These are phyloP conservation scores for Boloria euphrosyne DNA, from an alignment of 2,888 invertebrate species.

Conservation along the genomic window DNA sequence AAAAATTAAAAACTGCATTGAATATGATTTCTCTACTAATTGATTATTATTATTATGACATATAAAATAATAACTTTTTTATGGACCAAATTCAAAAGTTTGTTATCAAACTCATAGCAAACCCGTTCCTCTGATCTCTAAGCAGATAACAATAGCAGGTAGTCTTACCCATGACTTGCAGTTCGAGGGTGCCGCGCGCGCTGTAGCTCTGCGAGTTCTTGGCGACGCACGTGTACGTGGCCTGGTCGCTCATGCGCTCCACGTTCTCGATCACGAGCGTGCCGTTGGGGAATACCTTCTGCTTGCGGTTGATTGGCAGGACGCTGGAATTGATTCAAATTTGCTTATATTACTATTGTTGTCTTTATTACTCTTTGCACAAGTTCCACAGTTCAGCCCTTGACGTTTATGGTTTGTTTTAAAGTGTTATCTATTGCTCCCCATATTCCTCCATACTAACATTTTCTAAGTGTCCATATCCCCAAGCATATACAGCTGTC, in stretches of 20 bases:
- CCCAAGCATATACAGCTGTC: too few relatives aligned
- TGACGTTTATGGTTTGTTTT: too few relatives aligned
- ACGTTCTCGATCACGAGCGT: constrained; percentile 97
- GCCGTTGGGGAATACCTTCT: constrained; percentile 96
- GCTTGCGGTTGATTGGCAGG: constrained; percentile 96
- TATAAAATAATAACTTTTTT: too few relatives aligned
- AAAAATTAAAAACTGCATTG: too few relatives aligned
- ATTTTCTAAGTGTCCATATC: too few relatives aligned
- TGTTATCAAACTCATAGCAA: neutral
- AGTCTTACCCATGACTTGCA: constrained; percentile 97
- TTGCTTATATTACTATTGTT: neutral
- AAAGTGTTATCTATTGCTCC: too few relatives aligned
- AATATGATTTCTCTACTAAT: too few relatives aligned
- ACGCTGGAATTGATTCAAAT: constrained; percentile 84
- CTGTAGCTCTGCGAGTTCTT: constrained; percentile 95
- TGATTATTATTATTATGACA: too few relatives aligned
- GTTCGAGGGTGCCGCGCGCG: constrained; percentile 93
- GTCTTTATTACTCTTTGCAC: too few relatives aligned
- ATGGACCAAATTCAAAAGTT: too few relatives aligned
- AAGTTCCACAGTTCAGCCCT: too few relatives aligned
- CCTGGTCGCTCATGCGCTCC: constrained; percentile 95
- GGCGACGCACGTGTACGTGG: constrained; percentile 96
- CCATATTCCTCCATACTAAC: too few relatives aligned
- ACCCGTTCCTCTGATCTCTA: constrained; percentile 7
- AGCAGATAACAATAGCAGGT: neutral